These are phyloP conservation scores for Trichonephila inaurata DNA, from an alignment of 1,140 invertebrate genomes.

Conservation along the genomic window DNA sequence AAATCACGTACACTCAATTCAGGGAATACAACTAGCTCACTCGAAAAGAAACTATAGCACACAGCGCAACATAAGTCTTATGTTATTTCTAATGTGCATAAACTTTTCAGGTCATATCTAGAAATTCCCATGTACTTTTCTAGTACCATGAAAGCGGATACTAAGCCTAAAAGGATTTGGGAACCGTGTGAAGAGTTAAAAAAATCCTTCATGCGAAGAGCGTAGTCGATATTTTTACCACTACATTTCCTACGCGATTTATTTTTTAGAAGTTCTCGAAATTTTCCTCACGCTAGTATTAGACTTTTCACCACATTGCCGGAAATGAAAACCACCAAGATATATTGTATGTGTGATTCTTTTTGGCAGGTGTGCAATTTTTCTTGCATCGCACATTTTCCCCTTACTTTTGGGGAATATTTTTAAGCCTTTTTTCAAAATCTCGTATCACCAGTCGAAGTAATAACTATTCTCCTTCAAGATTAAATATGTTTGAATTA, in stretches of 20 bases:
- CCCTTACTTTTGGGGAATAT: not conserved
- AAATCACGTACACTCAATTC: too few species aligned
- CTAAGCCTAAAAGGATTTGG: conserved; percentile 30
- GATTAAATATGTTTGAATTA: not conserved
- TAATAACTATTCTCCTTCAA: not conserved
- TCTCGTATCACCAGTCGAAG: not conserved
- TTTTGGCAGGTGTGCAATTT: conserved; percentile 49
- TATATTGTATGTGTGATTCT: conserved; percentile 46
- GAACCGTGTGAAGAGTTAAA: not conserved
- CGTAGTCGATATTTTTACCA: conserved; percentile 37
- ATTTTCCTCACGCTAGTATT: conserved; percentile 20
- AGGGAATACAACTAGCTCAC: too few species aligned
- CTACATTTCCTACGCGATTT: conserved; percentile 56
- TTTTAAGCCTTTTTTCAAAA: not conserved
- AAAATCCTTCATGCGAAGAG: not conserved
- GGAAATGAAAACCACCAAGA: conserved; percentile 60
- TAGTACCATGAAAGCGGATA: not conserved
- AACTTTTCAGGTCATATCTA: not conserved
- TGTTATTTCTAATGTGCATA: not conserved
- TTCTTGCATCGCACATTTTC: not conserved
- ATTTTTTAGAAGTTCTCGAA: conserved; percentile 22
- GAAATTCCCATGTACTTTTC: not conserved
- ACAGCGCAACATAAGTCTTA: not conserved
- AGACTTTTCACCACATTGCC: conserved; percentile 25
- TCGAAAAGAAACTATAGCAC: too few species aligned